phyloP scores from a whole-genome alignment of 2,888 invertebrate species.

The Mechanitis messenoides region DNA sequence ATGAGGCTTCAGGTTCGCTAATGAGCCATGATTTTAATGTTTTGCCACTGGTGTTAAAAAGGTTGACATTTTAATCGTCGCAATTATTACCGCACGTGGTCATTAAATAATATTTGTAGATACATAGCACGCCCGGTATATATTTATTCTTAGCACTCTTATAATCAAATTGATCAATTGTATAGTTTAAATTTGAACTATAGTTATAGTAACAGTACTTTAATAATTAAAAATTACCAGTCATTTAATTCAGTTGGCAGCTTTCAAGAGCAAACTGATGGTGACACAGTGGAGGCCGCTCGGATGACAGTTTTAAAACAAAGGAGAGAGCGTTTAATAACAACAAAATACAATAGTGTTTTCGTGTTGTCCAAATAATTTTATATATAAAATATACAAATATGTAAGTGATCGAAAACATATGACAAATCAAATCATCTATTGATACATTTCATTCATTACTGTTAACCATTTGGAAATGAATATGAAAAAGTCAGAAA shows the following conservation, averaged over 20 bases:
- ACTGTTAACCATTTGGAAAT: no score
- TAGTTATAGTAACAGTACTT: not conserved
- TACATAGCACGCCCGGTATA: no score
- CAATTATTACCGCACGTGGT: conserved; percentile 21
- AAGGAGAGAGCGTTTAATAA: conserved; percentile 8
- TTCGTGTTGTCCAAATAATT: no score
- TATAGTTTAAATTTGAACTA: no score
- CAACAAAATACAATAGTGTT: no score
- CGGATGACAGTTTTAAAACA: conserved; percentile 6
- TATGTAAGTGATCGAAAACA: no score
- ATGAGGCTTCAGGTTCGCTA: conserved; percentile 21
- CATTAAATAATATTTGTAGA: conserved; percentile 11
- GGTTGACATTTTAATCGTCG: conserved; percentile 23
- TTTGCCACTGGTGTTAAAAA: conserved; percentile 26
- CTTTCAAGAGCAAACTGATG: conserved; percentile 23
- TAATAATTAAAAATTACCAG: conserved; percentile 13
- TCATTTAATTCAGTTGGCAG: conserved; percentile 13
- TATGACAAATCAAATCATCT: no score
- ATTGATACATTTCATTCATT: no score
- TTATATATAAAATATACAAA: no score
- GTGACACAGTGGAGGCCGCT: conserved; percentile 20
- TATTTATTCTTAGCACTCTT: no score
- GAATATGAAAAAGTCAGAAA: no score
- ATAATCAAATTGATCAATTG: no score
- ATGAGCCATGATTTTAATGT: conserved; percentile 23